phyloP scores from a whole-genome alignment of 2,888 invertebrate species.

The Stenodera caucasica region DNA sequence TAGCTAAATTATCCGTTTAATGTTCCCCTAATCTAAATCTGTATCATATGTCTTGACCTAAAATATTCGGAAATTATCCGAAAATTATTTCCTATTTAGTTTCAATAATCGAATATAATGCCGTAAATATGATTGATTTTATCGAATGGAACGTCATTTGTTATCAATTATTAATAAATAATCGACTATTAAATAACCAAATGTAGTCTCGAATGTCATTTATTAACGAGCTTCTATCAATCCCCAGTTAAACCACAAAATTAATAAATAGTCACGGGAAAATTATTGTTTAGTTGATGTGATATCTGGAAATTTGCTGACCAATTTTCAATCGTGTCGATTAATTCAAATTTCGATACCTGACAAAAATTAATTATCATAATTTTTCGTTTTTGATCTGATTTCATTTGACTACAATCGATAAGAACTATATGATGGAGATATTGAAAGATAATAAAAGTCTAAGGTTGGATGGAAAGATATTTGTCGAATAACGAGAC shows the following conservation, averaged over 20 bases:
- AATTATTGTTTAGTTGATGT: background rate
- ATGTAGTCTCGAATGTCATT: background rate
- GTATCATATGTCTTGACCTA: too few species aligned
- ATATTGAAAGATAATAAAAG: background rate
- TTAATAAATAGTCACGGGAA: slow-evolving; percentile 3
- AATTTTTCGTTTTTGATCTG: too few species aligned
- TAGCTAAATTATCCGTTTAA: background rate
- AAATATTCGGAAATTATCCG: too few species aligned
- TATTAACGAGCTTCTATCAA: slow-evolving; percentile 2
- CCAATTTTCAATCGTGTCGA: background rate
- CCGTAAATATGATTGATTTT: background rate
- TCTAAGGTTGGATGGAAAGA: background rate
- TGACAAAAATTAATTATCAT: too few species aligned
- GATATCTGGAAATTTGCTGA: background rate
- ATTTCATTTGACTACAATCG: too few species aligned
- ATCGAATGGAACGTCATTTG: background rate
- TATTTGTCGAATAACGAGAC: background rate
- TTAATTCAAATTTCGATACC: background rate
- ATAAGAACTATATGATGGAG: background rate
- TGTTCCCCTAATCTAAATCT: too few species aligned
- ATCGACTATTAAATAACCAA: background rate
- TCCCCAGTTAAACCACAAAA: background rate
- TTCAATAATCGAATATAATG: background rate
- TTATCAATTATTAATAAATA: background rate
- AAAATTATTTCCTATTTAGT: background rate